phyloP scores from a whole-genome alignment of 2,113 vertebrate genomes.

The Sinocyclocheilus rhinocerous region DNA sequence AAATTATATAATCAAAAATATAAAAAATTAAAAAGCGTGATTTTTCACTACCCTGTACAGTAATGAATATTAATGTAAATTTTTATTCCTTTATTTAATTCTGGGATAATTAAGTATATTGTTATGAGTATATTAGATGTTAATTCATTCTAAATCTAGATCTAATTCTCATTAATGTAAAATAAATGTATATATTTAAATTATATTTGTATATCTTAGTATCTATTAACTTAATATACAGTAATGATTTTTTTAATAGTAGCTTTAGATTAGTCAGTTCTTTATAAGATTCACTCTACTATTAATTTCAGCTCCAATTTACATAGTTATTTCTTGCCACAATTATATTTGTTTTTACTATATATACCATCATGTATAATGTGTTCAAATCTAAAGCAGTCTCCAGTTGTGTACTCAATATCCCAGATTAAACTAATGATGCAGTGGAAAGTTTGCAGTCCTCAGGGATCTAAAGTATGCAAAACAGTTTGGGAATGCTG shows the following conservation, averaged over 20 bases:
- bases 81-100: too few species aligned
- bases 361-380: not conserved
- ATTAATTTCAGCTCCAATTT: not conserved
- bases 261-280: not conserved
- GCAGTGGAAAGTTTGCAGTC: slow-evolving; percentile 28
- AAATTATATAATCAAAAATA: not conserved
- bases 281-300: not conserved
- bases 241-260: not conserved
- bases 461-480: slow-evolving; percentile 8
- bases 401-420: not conserved
- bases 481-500: not conserved
- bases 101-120: too few species aligned
- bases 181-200: too few species aligned
- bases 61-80: too few species aligned
- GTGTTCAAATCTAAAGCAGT: not conserved
- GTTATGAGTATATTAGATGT: too few species aligned
- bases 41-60: too few species aligned
- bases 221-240: too few species aligned
- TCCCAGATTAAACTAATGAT: not conserved
- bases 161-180: too few species aligned
- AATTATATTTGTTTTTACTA: not conserved
- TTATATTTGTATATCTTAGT: too few species aligned
- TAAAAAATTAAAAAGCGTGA: not conserved
- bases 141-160: too few species aligned
- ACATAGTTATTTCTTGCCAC: not conserved